Evolutionary conservation across 1,140 invertebrate species (phyloP).

Genomic region (Ridgeia piscesae): DNA sequence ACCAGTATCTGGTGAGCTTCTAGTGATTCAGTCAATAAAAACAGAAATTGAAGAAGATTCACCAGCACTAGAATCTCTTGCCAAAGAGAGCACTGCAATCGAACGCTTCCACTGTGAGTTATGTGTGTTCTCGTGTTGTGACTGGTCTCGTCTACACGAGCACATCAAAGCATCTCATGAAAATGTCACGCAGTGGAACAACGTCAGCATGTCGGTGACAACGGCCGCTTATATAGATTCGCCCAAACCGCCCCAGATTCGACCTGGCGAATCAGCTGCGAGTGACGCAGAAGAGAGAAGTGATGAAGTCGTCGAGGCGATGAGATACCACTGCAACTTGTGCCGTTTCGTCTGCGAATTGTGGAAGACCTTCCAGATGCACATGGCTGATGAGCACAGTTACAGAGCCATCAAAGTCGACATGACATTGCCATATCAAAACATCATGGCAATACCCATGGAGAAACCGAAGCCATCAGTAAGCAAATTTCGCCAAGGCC

Average conservation of each 20-base stretch:
- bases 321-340: conserved; percentile 20
- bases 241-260: not conserved
- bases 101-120: not conserved
- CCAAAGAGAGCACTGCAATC: not conserved
- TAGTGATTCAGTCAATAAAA: not conserved
- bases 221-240: not conserved
- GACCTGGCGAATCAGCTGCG: not conserved
- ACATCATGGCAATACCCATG: conserved; percentile 25
- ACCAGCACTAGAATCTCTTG: not conserved
- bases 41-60: not conserved
- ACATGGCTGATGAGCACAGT: conserved; percentile 16
- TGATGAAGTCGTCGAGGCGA: not conserved
- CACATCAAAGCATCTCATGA: not conserved
- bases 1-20: not conserved
- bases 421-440: conserved; percentile 19
- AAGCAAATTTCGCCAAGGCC: conserved; percentile 8
- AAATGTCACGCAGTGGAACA: not conserved
- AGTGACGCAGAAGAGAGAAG: not conserved
- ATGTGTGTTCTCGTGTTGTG: not conserved
- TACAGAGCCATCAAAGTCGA: conserved; percentile 22
- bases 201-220: not conserved
- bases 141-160: not conserved
- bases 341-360: conserved; percentile 18
- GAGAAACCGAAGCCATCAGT: conserved; percentile 8
- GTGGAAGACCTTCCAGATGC: conserved; percentile 15